Conservation (phyloP, 2,888 invertebrate genomes). For the Lutraria lutraria region DNA sequence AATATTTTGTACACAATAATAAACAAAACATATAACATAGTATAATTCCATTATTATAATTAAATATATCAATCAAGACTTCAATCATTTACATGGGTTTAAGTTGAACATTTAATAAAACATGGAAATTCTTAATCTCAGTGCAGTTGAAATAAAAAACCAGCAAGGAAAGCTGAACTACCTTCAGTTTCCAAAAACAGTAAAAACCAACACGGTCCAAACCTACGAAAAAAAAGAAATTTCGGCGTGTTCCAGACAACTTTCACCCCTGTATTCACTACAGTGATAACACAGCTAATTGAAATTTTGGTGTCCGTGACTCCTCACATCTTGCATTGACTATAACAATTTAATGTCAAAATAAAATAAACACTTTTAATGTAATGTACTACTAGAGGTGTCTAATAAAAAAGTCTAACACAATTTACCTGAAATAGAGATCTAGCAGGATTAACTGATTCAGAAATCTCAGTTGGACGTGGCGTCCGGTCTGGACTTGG, state of each 20-base stretch:
- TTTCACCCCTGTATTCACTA: too few species aligned
- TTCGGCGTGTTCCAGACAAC: too few species aligned
- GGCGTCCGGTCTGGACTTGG: constrained; percentile 62
- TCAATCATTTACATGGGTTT: not conserved
- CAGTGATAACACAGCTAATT: too few species aligned
- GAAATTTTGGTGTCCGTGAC: not conserved
- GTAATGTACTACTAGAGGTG: not conserved
- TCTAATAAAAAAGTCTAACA: not conserved
- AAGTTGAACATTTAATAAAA: not conserved
- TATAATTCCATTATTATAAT: not conserved
- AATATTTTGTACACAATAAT: not conserved
- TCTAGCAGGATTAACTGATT: constrained; percentile 59
- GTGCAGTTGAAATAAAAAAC: too few species aligned
- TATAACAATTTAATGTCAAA: not conserved
- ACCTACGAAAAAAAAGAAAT: too few species aligned
- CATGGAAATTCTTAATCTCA: not conserved
- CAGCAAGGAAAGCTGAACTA: too few species aligned
- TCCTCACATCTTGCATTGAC: not conserved
- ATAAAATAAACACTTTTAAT: not conserved
- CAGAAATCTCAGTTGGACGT: not conserved
- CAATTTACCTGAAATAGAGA: constrained; percentile 71
- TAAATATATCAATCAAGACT: not conserved
- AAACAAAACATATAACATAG: not conserved
- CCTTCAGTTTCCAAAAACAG: too few species aligned
- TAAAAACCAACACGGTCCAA: too few species aligned